These are phyloP conservation scores for Apamea anceps DNA, from an alignment of 2,888 invertebrate species.

Conservation along the genomic window DNA sequence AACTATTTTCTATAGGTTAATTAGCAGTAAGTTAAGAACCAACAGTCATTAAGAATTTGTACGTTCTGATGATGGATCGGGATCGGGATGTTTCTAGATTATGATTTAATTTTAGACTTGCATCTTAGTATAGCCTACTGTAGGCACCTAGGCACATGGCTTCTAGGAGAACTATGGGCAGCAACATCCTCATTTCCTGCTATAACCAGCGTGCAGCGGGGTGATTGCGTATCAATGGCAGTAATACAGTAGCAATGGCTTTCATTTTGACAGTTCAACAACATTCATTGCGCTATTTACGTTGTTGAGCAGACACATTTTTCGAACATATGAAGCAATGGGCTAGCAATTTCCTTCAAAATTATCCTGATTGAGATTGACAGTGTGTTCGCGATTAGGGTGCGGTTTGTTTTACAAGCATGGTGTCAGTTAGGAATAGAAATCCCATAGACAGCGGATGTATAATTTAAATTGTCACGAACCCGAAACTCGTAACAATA, in stretches of 20 bases:
- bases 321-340: neutral
- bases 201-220: neutral
- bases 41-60: constrained; percentile 24
- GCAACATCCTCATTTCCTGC: neutral
- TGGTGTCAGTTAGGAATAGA: neutral
- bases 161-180: neutral
- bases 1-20: constrained; percentile 44
- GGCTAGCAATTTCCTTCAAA: neutral
- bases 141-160: neutral
- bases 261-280: neutral
- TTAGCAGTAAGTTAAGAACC: constrained; percentile 42
- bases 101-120: constrained; percentile 36
- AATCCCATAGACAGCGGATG: constrained; percentile 11
- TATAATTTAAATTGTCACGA: too few species aligned
- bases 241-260: too few species aligned
- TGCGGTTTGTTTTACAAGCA: neutral
- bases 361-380: neutral
- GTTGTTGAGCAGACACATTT: neutral
- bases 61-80: too few species aligned
- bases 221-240: too few species aligned
- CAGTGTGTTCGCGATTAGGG: neutral
- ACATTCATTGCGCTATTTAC: neutral
- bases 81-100: constrained; percentile 24
- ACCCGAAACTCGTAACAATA: too few species aligned
- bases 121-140: neutral